Percentiles rank a stretch among this genome's conserved stretches.
Conservation (phyloP, 2,113 vertebrate genomes). For the Chiloscyllium plagiosum region DNA sequence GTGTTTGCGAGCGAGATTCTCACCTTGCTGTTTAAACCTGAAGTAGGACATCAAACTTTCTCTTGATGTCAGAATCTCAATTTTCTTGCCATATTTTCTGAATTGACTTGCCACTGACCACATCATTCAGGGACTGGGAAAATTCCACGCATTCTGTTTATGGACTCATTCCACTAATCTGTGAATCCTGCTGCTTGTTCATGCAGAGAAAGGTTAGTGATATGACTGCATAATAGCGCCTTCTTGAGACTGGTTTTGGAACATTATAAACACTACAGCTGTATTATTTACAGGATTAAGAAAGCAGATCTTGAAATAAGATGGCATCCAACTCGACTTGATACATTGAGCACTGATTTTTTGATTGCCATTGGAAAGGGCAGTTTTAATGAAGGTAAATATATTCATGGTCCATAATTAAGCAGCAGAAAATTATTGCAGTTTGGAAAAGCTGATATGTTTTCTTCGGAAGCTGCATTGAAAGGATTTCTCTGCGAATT, state of each 20-base stretch:
- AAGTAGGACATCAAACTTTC: too few species aligned
- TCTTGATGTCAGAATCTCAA: too few species aligned
- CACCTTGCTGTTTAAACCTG: too few species aligned
- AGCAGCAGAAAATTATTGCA: constrained; percentile 3
- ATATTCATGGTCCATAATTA: background rate
- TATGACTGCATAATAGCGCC: background rate
- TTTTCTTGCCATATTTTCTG: too few species aligned
- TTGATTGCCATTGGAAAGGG: background rate
- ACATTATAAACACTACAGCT: background rate
- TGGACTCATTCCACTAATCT: background rate
- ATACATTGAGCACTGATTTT: background rate
- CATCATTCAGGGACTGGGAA: too few species aligned
- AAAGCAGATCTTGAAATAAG: background rate
- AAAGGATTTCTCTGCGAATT: background rate
- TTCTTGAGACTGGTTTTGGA: background rate
- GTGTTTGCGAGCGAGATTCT: too few species aligned
- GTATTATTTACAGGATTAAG: background rate
- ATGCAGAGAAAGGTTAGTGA: background rate
- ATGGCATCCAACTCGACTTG: background rate
- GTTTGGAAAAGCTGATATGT: background rate
- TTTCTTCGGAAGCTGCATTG: background rate
- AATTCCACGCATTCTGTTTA: background rate
- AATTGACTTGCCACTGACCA: too few species aligned
- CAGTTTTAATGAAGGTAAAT: background rate
- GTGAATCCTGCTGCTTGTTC: background rate